Conservation (phyloP, 2,888 invertebrate genomes). For the Drepana falcataria region DNA sequence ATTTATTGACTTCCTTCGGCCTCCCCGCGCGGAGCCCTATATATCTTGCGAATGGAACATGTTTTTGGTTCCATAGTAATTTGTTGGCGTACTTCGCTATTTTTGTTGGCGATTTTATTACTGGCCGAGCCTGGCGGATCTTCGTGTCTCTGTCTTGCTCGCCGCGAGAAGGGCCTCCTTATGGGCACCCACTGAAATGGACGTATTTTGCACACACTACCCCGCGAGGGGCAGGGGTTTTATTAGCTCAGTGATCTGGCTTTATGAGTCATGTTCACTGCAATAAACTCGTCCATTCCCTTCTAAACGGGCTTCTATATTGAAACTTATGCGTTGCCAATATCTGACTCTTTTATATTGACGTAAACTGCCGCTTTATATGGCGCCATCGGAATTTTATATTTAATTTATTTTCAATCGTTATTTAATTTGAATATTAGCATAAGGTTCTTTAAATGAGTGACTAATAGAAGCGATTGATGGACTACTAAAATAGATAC, state of each 20-base stretch:
- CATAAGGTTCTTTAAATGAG: too few species aligned
- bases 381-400: constrained; percentile 26
- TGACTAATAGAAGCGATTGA: too few species aligned
- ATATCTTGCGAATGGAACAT: constrained; percentile 37
- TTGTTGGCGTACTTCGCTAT: constrained; percentile 36
- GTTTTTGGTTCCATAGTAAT: constrained; percentile 36
- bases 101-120: constrained; percentile 48
- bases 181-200: constrained; percentile 42
- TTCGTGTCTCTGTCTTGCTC: constrained; percentile 5
- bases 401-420: constrained; percentile 12
- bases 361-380: constrained; percentile 24
- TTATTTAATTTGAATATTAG: not conserved
- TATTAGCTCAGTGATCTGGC: constrained; percentile 57
- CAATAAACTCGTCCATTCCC: constrained; percentile 46
- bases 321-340: constrained; percentile 44
- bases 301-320: constrained; percentile 37
- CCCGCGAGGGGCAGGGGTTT: constrained; percentile 41
- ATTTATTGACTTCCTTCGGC: constrained; percentile 36
- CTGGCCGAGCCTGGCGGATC: constrained; percentile 19
- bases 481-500: too few species aligned
- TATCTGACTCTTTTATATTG: constrained; percentile 23
- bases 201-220: constrained; percentile 40
- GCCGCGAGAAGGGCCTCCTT: constrained; percentile 35
- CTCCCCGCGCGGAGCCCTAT: constrained; percentile 26
- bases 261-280: constrained; percentile 61